phyloP scores from a whole-genome alignment of 2,888 invertebrate genomes.

The Mythimna pallens region DNA sequence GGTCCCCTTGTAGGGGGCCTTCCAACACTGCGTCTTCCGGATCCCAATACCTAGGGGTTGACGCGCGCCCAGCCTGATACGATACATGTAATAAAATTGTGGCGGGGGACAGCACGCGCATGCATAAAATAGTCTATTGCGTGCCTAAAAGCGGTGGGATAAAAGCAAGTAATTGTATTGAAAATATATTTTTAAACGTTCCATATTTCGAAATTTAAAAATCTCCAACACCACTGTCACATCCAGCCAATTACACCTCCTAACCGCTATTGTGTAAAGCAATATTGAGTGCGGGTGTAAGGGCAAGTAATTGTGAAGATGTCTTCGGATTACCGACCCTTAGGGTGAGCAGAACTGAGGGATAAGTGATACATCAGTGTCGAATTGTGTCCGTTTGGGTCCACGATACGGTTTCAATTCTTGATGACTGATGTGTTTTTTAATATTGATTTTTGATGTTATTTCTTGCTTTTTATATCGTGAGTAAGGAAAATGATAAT shows the following conservation, averaged over 20 bases:
- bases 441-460: conserved; percentile 30
- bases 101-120: too few relatives aligned
- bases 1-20: too few relatives aligned
- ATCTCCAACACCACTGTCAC: background rate
- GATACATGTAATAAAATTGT: too few relatives aligned
- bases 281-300: conserved; percentile 86
- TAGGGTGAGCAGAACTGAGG: conserved; percentile 64
- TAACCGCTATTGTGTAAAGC: conserved; percentile 76
- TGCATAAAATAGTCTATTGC: too few relatives aligned
- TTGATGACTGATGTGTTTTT: conserved; percentile 57
- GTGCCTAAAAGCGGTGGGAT: too few relatives aligned
- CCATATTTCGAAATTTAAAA: background rate
- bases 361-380: conserved; percentile 87
- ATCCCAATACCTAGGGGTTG: too few relatives aligned
- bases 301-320: conserved; percentile 87
- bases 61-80: too few relatives aligned
- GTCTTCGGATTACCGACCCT: conserved; percentile 81
- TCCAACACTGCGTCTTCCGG: too few relatives aligned
- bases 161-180: too few relatives aligned
- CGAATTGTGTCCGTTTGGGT: conserved; percentile 73
- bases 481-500: too few relatives aligned
- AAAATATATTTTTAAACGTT: too few relatives aligned
- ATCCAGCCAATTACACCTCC: conserved; percentile 45
- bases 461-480: background rate
- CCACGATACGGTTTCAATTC: conserved; percentile 55